Base-by-base conservation (phyloP, 2,797 vertebrate species). In the Gephyroberyx darwinii region DNA sequence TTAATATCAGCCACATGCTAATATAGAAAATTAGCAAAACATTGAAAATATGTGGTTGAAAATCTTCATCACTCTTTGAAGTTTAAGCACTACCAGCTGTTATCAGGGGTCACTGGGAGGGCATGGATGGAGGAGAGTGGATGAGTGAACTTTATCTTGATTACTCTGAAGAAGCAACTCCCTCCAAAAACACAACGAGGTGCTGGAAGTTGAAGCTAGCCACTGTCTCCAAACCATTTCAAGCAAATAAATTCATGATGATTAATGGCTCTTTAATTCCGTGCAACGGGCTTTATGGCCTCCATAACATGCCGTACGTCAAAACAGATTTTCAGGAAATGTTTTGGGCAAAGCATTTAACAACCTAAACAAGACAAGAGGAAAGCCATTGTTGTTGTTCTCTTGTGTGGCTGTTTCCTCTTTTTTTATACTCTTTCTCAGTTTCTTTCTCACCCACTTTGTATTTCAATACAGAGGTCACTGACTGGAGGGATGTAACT, bases 71-170 rank as follows among this genome's bases (percentile, higher is more conserved):
- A 51, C 41, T 57, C 88, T 89, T 85, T 86, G 78, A 90, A 80
- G 84, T 88, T 65, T 91, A 92, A 92, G 30, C 71, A 37, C 66
- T 83, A 73, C 52, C 91, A 92, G 90, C 91, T 92, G 91, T 65
- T 56, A 1, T 67, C 17, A 8, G 60, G 65, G 88, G 90, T 91
- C 87, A 87, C 47, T 8, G 53, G 19, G 30, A n/a, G 84, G 89
- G 86, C 83, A 56, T 5, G 26, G 72, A 70, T 26, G 57, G 58
- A 69, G 78, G 75, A 81, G 70, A 64, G 78, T 50, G 55, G 78
- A 66, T 56, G 80, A 80, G 77, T 61, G 74, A 83, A 78, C 77
- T 75, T 73, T 63, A 75, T 69, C 67, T 75, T 60, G 71, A 77
- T 82, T 84, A 82, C 67, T 70, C 56, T 62, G 60, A 89, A 86